These are phyloP conservation scores for Rhynchonycteris naso DNA, from an alignment of 2,797 vertebrate genomes.

Conservation along the genomic window DNA sequence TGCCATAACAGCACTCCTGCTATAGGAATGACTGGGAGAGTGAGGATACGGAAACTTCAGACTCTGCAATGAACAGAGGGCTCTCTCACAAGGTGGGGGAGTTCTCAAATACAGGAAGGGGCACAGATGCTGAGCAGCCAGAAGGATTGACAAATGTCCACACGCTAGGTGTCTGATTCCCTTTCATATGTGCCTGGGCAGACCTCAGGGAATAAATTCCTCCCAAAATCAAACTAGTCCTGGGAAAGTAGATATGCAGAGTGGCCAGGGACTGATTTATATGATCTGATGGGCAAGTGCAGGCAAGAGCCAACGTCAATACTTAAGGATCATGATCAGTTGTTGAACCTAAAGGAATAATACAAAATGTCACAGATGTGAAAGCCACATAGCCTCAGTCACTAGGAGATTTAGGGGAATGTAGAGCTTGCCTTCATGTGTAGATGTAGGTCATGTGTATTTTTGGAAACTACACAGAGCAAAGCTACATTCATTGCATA, in stretches of 20 bases:
- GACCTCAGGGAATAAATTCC: neutral
- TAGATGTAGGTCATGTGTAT: neutral
- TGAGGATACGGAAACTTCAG: neutral
- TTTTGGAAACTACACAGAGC: conserved; percentile 49
- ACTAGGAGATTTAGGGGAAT: neutral
- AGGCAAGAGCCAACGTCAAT: neutral
- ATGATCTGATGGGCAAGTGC: neutral
- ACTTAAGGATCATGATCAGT: neutral
- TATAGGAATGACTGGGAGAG: neutral
- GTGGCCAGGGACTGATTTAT: neutral
- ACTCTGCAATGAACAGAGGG: neutral
- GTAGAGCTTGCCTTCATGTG: neutral
- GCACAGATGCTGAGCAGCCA: neutral
- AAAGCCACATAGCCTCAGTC: neutral
- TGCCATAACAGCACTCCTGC: neutral
- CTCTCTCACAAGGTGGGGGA: neutral
- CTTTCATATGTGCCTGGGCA: neutral
- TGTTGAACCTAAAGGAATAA: neutral
- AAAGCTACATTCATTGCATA: conserved; percentile 11
- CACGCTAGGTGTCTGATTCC: neutral
- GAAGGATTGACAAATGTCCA: neutral
- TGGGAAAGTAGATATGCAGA: neutral
- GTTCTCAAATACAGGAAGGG: neutral
- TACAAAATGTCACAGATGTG: neutral
- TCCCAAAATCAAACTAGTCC: neutral